A percentile compares a stretch with the other conserved stretches of the same genome.
Conservation (phyloP, 2,797 vertebrate genomes). For the Phrynocephalus guinanensis region DNA sequence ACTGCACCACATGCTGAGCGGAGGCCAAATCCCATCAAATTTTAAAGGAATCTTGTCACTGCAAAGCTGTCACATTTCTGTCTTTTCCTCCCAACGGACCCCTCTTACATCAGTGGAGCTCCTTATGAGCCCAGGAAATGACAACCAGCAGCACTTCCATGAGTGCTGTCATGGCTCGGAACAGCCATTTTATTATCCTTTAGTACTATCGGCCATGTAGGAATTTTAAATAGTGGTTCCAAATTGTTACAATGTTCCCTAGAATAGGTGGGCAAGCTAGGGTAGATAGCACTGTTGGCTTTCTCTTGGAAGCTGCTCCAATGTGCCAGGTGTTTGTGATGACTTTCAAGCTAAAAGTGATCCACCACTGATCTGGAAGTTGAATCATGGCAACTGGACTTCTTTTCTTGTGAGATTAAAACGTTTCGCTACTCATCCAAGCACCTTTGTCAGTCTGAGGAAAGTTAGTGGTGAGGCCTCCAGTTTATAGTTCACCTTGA, state of each 20-base stretch:
- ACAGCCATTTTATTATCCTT: background rate
- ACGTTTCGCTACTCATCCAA: too few relatives aligned
- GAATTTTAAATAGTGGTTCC: too few relatives aligned
- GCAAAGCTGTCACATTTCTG: slow-evolving; percentile 11
- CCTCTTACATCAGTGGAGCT: background rate
- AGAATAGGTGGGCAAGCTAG: too few relatives aligned
- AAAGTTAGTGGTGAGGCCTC: too few relatives aligned
- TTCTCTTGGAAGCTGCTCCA: too few relatives aligned
- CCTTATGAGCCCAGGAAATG: background rate
- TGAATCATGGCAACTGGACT: too few relatives aligned
- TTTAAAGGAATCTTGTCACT: background rate
- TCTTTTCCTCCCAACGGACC: background rate
- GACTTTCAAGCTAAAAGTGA: background rate
- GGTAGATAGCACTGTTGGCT: background rate
- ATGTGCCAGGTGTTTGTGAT: background rate
- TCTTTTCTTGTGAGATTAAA: too few relatives aligned
- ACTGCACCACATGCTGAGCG: background rate
- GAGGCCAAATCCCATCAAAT: background rate
- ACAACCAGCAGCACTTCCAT: background rate
- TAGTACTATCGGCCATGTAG: background rate
- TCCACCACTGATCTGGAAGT: background rate
- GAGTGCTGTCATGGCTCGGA: background rate
- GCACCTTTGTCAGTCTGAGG: too few relatives aligned
- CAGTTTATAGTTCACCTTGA: too few relatives aligned
- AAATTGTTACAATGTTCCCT: too few relatives aligned